These are phyloP conservation scores for Mesoligia furuncula DNA, from an alignment of 2,888 invertebrate genomes.

Conservation along the genomic window DNA sequence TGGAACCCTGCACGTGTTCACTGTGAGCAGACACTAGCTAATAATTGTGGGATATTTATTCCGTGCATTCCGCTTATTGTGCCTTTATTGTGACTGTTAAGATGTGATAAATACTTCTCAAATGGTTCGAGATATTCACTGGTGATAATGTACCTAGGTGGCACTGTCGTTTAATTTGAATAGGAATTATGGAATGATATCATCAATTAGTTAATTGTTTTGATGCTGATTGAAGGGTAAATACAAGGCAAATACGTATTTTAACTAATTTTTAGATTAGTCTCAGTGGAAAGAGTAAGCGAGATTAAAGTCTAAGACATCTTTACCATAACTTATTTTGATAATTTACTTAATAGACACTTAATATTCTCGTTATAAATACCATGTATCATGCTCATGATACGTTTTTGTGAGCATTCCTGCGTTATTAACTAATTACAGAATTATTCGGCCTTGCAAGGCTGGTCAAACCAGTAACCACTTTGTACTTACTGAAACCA, in stretches of 20 bases:
- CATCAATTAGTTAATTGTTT: slow-evolving; percentile 21
- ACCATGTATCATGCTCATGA: slow-evolving; percentile 29
- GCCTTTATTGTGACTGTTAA: slow-evolving; percentile 55
- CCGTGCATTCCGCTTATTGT: slow-evolving; percentile 57
- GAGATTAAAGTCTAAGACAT: slow-evolving; percentile 3
- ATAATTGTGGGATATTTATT: slow-evolving; percentile 64
- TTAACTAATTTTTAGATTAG: not conserved
- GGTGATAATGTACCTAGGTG: slow-evolving; percentile 25
- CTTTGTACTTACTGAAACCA: slow-evolving; percentile 45
- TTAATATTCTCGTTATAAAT: slow-evolving; percentile 26
- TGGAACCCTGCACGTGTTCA: slow-evolving; percentile 81
- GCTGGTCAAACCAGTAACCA: slow-evolving; percentile 59
- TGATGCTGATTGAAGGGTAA: not conserved
- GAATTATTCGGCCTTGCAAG: slow-evolving; percentile 68
- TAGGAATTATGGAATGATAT: slow-evolving; percentile 27
- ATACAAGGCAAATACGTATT: not conserved
- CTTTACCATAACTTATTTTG: not conserved
- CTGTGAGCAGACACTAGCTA: slow-evolving; percentile 66
- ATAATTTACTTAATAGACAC: slow-evolving; percentile 1
- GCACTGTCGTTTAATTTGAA: slow-evolving; percentile 27
- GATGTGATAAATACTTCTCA: slow-evolving; percentile 56
- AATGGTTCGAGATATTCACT: slow-evolving; percentile 38
- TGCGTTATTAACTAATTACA: slow-evolving; percentile 61
- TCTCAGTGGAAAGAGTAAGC: not conserved
- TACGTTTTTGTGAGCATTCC: slow-evolving; percentile 55